Percentiles rank a stretch among this genome's conserved stretches.
Evolutionary conservation across 2,113 vertebrate species (phyloP).

Genomic region (Dasyurus viverrinus): DNA sequence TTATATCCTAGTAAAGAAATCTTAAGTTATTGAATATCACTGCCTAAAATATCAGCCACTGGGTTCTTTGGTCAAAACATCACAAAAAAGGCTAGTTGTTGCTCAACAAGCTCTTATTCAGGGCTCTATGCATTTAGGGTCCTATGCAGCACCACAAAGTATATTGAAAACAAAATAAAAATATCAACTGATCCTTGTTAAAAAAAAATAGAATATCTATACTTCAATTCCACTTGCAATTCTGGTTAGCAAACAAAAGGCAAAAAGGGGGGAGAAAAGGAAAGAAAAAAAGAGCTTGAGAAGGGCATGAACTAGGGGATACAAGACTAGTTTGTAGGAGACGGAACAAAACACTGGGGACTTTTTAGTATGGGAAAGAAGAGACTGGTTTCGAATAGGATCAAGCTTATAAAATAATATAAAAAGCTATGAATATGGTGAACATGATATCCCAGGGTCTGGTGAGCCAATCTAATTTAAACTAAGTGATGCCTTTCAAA

Average conservation of each 20-base stretch:
- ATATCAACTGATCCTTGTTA: neutral
- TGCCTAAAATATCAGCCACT: neutral
- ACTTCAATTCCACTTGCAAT: neutral
- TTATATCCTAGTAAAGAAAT: neutral
- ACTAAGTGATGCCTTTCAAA: neutral
- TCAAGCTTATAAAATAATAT: neutral
- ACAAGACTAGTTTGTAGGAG: neutral
- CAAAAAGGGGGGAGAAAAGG: neutral
- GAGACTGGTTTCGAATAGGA: neutral
- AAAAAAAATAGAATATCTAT: neutral
- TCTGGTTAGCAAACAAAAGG: neutral
- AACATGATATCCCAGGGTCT: neutral
- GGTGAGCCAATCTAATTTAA: neutral
- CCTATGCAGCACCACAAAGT: neutral
- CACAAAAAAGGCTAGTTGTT: neutral
- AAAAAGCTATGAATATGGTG: neutral
- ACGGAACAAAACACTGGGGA: neutral
- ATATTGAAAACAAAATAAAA: neutral
- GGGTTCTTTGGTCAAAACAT: neutral
- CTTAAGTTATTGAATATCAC: neutral
- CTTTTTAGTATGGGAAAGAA: neutral
- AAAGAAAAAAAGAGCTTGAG: neutral
- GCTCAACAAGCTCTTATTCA: neutral
- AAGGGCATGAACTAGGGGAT: neutral
- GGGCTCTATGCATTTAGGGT: neutral